Percentiles rank a stretch among this genome's conserved stretches.
phyloP scores from a whole-genome alignment of 2,888 invertebrate genomes.

The Drosophila prostipennis region DNA sequence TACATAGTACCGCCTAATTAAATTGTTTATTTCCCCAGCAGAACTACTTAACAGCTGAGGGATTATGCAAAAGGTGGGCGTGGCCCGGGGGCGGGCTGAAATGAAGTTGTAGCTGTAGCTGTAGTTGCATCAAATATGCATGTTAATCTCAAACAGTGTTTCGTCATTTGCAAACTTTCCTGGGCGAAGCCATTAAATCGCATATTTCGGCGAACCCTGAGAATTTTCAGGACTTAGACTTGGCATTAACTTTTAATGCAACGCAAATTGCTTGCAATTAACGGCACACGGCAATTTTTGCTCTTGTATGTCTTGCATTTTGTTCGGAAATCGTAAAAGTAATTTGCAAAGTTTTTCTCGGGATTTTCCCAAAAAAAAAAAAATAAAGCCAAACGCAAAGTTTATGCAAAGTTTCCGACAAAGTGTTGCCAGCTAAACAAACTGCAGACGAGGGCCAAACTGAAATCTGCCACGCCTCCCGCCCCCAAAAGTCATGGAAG shows the following conservation, averaged over 20 bases:
- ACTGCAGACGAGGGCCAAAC: constrained; percentile 46
- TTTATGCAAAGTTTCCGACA: constrained; percentile 66
- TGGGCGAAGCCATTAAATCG: not conserved
- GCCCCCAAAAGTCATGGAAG: constrained; percentile 7
- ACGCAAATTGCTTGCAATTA: constrained; percentile 74
- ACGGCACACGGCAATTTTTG: constrained; percentile 39
- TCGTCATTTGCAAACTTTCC: constrained; percentile 13
- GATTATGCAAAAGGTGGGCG: constrained; percentile 32
- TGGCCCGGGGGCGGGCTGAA: constrained; percentile 1
- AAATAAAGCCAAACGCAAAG: constrained; percentile 45
- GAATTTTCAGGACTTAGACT: constrained; percentile 6
- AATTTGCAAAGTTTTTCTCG: constrained; percentile 58
- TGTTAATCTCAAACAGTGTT: constrained; percentile 12
- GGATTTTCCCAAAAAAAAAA: constrained; percentile 26
- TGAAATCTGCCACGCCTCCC: constrained; percentile 13
- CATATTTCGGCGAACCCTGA: not conserved
- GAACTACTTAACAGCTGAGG: constrained; percentile 47
- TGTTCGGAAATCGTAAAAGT: constrained; percentile 52
- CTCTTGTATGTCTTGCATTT: constrained; percentile 33
- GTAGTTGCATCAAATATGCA: constrained; percentile 11
- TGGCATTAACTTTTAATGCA: constrained; percentile 68
- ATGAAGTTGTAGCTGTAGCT: not conserved
- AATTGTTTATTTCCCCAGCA: constrained; percentile 53
- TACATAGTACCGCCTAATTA: constrained; percentile 59
- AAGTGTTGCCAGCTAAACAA: constrained; percentile 79